Base-by-base conservation (phyloP, 2,113 vertebrate genomes). In the Syrrhaptes paradoxus region DNA sequence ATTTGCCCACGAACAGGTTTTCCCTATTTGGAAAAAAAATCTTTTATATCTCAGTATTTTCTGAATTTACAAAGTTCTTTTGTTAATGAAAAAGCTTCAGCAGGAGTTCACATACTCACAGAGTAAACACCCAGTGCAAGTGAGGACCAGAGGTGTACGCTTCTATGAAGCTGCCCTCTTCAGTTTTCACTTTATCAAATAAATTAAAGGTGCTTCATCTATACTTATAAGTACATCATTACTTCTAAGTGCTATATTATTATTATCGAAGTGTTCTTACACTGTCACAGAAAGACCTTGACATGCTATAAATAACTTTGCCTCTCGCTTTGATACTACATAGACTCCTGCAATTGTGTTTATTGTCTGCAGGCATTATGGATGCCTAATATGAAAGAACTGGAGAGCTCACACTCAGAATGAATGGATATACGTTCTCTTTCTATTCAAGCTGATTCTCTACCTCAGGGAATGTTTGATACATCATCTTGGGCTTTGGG, bases 101-200 rank as follows among this genome's bases (percentile, higher is more conserved):
- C 68, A 25, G 51, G 22, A 32, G 77, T 38, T 81, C 95, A 73
- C 77, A 85, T 71, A 24, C 89, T 93, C 96, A 95, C 34, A 89
- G 90, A 97, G 81, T 97, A 96, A 91, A 96, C 97, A 94, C 96
- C 97, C 92, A 48, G 96, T 96, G 29, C 43, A 83, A 73, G 94
- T 90, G 79, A 95, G 96, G 97, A 97, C 97, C 96, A 96, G 96
- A 96, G 97, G 97, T 97, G 83, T 92, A 66, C 43, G 86, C 91
- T 95, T 97, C 95, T 90, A 55, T 26, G 61, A 95, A 97, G 96
- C 95, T 97, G 97, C 96, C 98, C 97, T 97, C 98, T 98, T 97
- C 97, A 98, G 96, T 97, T 97, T 95, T 94, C 96, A 94, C 97
- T 96, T 98, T 98, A 97, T 97, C 95, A 87, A 95, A 96, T 97